phyloP scores from a whole-genome alignment of 2,797 vertebrate genomes.

The Anolis apletophallus region DNA sequence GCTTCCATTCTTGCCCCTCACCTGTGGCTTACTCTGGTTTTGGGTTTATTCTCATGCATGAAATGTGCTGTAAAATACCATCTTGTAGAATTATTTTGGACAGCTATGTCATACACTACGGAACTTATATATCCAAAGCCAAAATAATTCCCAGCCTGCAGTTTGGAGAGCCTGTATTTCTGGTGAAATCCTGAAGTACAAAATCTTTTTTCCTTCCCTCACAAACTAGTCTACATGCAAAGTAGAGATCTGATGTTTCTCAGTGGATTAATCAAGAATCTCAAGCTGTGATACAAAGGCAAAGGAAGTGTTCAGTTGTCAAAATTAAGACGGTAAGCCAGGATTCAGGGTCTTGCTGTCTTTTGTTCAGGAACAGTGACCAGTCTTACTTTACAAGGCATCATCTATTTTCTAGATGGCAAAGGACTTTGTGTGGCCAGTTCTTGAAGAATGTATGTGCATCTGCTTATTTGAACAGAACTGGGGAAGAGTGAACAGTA shows the following conservation, averaged over 20 bases:
- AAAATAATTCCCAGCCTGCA: slow-evolving; percentile 75
- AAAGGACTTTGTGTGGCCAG: slow-evolving; percentile 41
- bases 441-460: background rate
- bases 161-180: slow-evolving; percentile 69
- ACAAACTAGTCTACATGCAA: background rate
- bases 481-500: background rate
- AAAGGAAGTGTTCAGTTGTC: slow-evolving; percentile 30
- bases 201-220: slow-evolving; percentile 5
- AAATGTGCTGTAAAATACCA: slow-evolving; percentile 74
- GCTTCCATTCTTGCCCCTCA: slow-evolving; percentile 65
- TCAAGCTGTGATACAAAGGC: slow-evolving; percentile 40
- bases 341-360: slow-evolving; percentile 34
- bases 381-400: slow-evolving; percentile 41
- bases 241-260: slow-evolving; percentile 43
- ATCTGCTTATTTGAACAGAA: slow-evolving; percentile 25
- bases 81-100: slow-evolving; percentile 76
- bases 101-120: slow-evolving; percentile 76
- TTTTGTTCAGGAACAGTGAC: slow-evolving; percentile 44
- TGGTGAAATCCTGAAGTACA: slow-evolving; percentile 37
- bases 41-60: slow-evolving; percentile 80
- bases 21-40: slow-evolving; percentile 63
- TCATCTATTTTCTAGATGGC: slow-evolving; percentile 41
- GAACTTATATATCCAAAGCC: slow-evolving; percentile 75
- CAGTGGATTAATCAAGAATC: slow-evolving; percentile 25
- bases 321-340: slow-evolving; percentile 32